These are phyloP conservation scores for Sycobia sp. DNA, from an alignment of 1,140 invertebrate genomes.

Conservation along the genomic window DNA sequence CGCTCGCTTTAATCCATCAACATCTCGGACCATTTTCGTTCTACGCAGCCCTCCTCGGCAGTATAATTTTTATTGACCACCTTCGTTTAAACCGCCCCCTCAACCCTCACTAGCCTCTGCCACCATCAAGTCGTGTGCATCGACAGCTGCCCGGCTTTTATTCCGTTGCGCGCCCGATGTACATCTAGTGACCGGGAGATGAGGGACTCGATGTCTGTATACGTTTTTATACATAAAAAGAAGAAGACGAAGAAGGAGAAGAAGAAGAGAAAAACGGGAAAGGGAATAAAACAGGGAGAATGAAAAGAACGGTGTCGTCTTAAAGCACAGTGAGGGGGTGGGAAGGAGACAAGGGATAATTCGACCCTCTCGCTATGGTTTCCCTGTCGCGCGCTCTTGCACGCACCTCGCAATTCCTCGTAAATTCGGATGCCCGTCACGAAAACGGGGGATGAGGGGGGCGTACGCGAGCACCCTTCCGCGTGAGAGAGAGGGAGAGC, in stretches of 20 bases:
- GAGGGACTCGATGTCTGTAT: too few species aligned
- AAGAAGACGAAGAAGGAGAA: too few species aligned
- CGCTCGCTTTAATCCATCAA: conserved; percentile 27
- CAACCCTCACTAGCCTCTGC: not conserved
- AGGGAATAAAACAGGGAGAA: conserved; percentile 7
- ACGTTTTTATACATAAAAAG: too few species aligned
- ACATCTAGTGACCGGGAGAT: conserved; percentile 1
- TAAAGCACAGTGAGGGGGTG: conserved; percentile 10
- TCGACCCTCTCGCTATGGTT: conserved; percentile 3
- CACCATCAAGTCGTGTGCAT: not conserved
- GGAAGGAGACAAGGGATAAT: conserved; percentile 23
- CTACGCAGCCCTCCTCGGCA: conserved; percentile 12
- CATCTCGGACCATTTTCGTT: not conserved
- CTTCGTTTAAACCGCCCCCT: conserved; percentile 24
- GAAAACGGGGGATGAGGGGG: conserved; percentile 1
- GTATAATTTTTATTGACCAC: conserved; percentile 36
- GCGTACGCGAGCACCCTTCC: not conserved
- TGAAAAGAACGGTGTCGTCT: not conserved
- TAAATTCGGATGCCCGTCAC: conserved; percentile 35
- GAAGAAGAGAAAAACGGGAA: too few species aligned
- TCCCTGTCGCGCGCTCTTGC: not conserved
- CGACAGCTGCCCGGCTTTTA: conserved; percentile 9
- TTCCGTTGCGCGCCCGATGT: conserved; percentile 6
- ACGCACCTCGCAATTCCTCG: conserved; percentile 1
- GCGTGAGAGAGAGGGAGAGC: too few species aligned